Evolutionary conservation across 2,888 invertebrate genomes (phyloP).

Genomic region (Apamea crenata): DNA sequence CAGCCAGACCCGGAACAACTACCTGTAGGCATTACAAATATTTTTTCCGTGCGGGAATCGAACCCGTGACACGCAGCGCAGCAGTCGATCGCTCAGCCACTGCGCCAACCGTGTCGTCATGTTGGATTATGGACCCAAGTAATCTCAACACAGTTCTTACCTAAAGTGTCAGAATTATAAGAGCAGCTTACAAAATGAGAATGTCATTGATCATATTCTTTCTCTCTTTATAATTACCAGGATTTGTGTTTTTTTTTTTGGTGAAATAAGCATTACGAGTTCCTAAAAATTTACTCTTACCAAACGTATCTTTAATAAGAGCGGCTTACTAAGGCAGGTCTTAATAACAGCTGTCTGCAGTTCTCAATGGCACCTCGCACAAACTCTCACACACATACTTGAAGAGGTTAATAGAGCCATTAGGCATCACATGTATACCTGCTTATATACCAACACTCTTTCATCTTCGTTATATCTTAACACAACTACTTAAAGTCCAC

Average conservation of each 20-base stretch:
- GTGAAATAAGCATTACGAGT: not conserved
- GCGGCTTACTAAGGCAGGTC: not conserved
- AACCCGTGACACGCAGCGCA: too few species aligned
- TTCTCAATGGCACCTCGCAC: not conserved
- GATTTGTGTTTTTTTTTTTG: not conserved
- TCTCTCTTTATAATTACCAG: not conserved
- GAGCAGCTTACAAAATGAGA: not conserved
- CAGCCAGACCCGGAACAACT: too few species aligned
- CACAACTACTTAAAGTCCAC: constrained; percentile 34
- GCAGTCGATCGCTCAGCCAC: too few species aligned
- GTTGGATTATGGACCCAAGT: too few species aligned
- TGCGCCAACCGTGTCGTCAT: too few species aligned
- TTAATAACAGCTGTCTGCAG: constrained; percentile 4
- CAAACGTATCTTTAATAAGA: not conserved
- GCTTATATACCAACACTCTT: constrained; percentile 1
- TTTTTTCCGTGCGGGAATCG: too few species aligned
- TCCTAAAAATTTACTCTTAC: not conserved
- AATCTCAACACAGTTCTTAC: not conserved
- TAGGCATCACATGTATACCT: constrained; percentile 63
- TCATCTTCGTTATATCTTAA: constrained; percentile 12
- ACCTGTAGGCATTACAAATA: too few species aligned
- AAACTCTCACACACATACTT: constrained; percentile 54
- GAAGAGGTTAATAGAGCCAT: constrained; percentile 72
- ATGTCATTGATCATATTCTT: not conserved
- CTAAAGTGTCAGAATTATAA: not conserved